Percentiles rank a stretch among this genome's conserved stretches.
These are phyloP conservation scores for Amphipyra berbera DNA, from an alignment of 2,888 invertebrate species.

Conservation along the genomic window DNA sequence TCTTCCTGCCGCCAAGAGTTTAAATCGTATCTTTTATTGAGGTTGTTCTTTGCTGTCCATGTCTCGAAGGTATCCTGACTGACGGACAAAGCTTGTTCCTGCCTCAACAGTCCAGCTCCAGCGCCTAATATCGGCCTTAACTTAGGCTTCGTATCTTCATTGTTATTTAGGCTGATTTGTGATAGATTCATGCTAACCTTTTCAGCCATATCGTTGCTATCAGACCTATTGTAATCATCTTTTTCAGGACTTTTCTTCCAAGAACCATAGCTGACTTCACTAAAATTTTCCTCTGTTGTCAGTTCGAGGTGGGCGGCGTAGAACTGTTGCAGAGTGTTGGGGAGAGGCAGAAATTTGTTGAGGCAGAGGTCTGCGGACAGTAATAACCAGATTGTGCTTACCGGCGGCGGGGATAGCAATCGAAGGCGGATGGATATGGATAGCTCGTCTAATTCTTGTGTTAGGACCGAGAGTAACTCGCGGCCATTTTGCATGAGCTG, in stretches of 20 bases:
- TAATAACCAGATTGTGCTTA: conserved; percentile 82
- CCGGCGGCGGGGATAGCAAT: conserved; percentile 77
- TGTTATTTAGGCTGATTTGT: conserved; percentile 76
- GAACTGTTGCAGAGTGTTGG: conserved; percentile 84
- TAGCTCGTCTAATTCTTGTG: conserved; percentile 81
- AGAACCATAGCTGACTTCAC: conserved; percentile 83
- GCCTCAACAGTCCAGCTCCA: conserved; percentile 77
- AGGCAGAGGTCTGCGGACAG: conserved; percentile 83
- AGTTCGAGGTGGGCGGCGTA: conserved; percentile 83
- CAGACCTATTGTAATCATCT: conserved; percentile 41
- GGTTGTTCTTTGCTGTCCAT: conserved; percentile 76
- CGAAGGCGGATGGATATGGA: conserved; percentile 82
- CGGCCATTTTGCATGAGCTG: conserved; percentile 87
- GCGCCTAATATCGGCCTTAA: conserved; percentile 84
- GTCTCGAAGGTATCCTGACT: conserved; percentile 77
- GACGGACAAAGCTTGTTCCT: conserved; percentile 71
- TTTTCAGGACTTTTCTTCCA: conserved; percentile 83
- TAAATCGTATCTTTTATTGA: conserved; percentile 81
- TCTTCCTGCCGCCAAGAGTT: conserved; percentile 84
- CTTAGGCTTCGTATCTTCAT: conserved; percentile 81
- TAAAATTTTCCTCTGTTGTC: conserved; percentile 78
- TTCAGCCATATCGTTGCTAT: conserved; percentile 66
- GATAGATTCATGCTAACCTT: conserved; percentile 77
- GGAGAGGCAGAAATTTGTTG: conserved; percentile 84
- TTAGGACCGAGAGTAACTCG: conserved; percentile 78